These are phyloP conservation scores for Embiotoca jacksoni DNA, from an alignment of 2,113 vertebrate genomes.

Conservation along the genomic window DNA sequence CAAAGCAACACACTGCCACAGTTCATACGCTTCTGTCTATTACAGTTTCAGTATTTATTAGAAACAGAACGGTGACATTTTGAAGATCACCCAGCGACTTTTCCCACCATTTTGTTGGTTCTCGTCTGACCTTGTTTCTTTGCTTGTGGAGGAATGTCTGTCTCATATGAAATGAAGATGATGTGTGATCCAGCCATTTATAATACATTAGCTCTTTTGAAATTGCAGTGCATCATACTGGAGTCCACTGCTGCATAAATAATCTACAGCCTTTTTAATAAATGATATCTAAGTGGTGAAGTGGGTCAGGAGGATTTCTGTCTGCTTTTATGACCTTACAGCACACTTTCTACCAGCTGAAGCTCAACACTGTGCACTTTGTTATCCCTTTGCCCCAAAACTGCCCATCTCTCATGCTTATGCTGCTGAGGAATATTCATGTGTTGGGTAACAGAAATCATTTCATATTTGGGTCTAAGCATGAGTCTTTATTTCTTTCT, in stretches of 20 bases:
- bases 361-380: conserved; percentile 7
- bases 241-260: conserved; percentile 71
- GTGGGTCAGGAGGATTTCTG: conserved; percentile 70
- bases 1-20: not conserved
- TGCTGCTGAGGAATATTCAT: not conserved
- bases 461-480: not conserved
- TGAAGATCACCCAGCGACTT: not conserved
- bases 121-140: conserved; percentile 22
- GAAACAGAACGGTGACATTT: not conserved
- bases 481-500: conserved; percentile 44
- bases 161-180: conserved; percentile 49
- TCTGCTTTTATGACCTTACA: conserved; percentile 53
- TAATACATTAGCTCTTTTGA: conserved; percentile 69
- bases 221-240: conserved; percentile 61
- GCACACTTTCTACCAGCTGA: conserved; percentile 29
- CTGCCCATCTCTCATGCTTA: not conserved
- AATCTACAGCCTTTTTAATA: conserved; percentile 76
- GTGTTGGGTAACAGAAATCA: not conserved
- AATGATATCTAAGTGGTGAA: conserved; percentile 77
- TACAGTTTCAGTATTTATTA: not conserved
- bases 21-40: not conserved
- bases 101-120: not conserved
- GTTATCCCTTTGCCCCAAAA: not conserved
- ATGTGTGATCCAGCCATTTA: conserved; percentile 59
- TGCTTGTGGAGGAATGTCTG: conserved; percentile 57